Evolutionary conservation across 2,797 vertebrate genomes (phyloP), one percentile per base, ranked within the genome.

Genomic region (Sebastes iracundus): DNA sequence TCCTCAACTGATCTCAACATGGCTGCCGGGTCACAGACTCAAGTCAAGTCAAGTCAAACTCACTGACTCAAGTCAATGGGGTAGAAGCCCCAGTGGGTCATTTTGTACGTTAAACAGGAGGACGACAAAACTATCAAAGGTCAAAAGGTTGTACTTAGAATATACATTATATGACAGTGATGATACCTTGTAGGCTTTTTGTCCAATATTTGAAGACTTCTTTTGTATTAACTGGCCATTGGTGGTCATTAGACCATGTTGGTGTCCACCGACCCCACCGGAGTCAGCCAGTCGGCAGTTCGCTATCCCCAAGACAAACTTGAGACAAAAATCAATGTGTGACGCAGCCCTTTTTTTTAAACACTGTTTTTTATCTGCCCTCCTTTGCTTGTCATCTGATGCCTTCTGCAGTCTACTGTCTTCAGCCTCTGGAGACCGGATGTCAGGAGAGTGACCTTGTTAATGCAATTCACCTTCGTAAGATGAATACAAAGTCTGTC

Each of bases 371-470:
- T 75, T n/a, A 14, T 73, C 71, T 72, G 32, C 56, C 71, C 85
- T 63, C 68, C 75, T 49, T 58, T 82, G 68, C 66, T 55, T 28
- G 90, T 89, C 88, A 92, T 87, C 70, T 62, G 87, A 94, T 81
- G 75, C 90, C 71, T 53, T 79, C 72, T 65, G 59, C 75, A 60
- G 75, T 78, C 65, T 67, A 65, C 73, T 6, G 62, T 77, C 82
- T 76, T 60, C 52, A 33, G 75, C 65, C 90, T 84, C 76, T 23
- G 58, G 66, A 85, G 89, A 65, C 74, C 32, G 33, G 63, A 81
- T 70, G 72, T 89, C 85, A 90, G 83, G 42, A 68, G 58, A 79
- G 70, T 84, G 87, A 92, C 87, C 88, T 88, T 90, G 86, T 85
- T 87, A 82, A 91, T 81, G 81, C 67, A 82, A 72, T 84, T 86